These are phyloP conservation scores for Okapia johnstoni DNA, from an alignment of 2,113 vertebrate genomes.

Conservation along the genomic window DNA sequence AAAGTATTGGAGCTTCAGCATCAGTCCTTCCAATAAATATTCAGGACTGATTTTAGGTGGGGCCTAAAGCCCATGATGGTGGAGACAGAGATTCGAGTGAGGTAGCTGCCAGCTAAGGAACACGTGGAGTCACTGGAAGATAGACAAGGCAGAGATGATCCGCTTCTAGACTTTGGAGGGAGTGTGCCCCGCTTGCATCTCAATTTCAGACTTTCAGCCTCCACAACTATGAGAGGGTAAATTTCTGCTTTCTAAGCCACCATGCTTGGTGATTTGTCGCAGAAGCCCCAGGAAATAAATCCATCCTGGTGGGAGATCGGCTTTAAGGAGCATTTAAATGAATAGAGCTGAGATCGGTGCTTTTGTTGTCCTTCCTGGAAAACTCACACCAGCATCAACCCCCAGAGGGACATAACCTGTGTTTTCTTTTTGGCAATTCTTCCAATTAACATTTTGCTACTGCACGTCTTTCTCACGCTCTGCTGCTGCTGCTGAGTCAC, in stretches of 20 bases:
- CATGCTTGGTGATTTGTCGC: not conserved
- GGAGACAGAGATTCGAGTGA: not conserved
- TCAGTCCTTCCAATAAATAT: not conserved
- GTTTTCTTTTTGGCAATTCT: not conserved
- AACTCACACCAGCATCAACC: not conserved
- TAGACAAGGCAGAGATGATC: not conserved
- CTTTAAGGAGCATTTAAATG: not conserved
- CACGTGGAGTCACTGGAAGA: not conserved
- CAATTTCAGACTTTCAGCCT: not conserved
- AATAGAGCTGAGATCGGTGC: not conserved
- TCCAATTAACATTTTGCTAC: rapidly evolving
- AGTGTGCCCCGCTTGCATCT: not conserved
- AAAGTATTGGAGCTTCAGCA: not conserved
- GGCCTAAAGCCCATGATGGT: not conserved
- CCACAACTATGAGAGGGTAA: not conserved
- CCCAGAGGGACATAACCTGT: not conserved
- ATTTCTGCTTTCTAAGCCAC: not conserved
- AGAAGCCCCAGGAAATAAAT: not conserved
- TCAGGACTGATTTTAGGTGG: not conserved
- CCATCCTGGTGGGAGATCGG: not conserved
- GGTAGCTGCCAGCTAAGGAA: not conserved
- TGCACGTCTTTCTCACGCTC: not conserved
- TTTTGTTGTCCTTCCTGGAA: not conserved
- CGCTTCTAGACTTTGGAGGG: not conserved
- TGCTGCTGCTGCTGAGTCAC: rapidly evolving